Evolutionary conservation across 2,113 vertebrate genomes (phyloP), one percentile per base, ranked within the genome.

Genomic region (Hyaena hyaena): DNA sequence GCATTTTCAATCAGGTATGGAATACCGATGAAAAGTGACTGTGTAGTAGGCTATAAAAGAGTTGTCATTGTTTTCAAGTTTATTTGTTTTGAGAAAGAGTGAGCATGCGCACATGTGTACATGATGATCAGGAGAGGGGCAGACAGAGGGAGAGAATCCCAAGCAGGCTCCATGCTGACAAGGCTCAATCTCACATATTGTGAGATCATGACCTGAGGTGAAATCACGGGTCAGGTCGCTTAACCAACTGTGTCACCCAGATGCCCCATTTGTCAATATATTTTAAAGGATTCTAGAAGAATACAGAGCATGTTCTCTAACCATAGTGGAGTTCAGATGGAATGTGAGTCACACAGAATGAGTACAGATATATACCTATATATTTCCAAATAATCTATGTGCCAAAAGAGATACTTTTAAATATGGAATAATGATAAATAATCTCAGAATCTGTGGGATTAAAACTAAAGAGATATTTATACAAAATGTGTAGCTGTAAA

Each of bases 211-310:
- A 9, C 58, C 58, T 3, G 58, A 8, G 8, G 8, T 61, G 58
- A 24, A 61, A 61, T 61, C 58, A 61, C 21, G 7, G 23, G 21
- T 61, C 58, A 61, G 58, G 58, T 61, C 58, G 3, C 58, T 61
- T 61, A 61, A 61, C 21, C 21, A 61, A 23, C 58, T 61, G 58
- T 2, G 21, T 17, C 19, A 61, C 21, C 21, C 58, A 61, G 8
- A 61, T 61, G 58, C 21, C 58, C 21, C 58, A 61, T 61, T 45
- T 90, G n/a, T 43, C 26, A 23, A 50, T 48, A n/a, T 8, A 45
- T 71, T 28, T 83, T 28, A 79, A 77, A n/a, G 12, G 68, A 76
- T 31, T 92, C n/a, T 5, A 85, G 61, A 94, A 91, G 86, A 90
- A n/a, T 76, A 48, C 4, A 48, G 66, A n/a, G 11, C 33, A 53